Evolutionary conservation across 2,888 invertebrate genomes (phyloP), one percentile per base, ranked within the genome.

Genomic region (Ectropis crepuscularia): DNA sequence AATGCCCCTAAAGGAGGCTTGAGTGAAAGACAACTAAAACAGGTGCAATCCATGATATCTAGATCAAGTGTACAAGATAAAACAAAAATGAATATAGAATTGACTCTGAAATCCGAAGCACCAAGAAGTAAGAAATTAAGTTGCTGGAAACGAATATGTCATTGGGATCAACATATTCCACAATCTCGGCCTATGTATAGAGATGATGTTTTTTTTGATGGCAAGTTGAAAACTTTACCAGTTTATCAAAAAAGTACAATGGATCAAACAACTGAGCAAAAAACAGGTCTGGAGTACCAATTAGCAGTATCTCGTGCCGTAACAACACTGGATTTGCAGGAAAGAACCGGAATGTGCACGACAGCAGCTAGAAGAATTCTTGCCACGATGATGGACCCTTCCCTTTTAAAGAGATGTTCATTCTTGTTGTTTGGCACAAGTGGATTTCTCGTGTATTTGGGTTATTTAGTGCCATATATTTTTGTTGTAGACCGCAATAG

Each of bases 281-380:
- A 81, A 78, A 90, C 90, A 6, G 92, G 91, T 11, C 77, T 92
- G n/a, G 91, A 92, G 75, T 92, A 92, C 77, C 90, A 89, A 68
- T 71, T 92, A 72, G 90, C 91, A 36, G 91, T 92, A 45, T 87
- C 92, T 36, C 82, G 92, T 62, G 88, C 90, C 9, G 88, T 86
- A n/a, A 85, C 89, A 10, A 74, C 85, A 12, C 77, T 74, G 4
- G 92, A 92, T 74, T 79, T 92, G 65, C 70, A 73, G 48, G 92
- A 92, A 74, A 78, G 67, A 45, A 78, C 80, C 67, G 91, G 90
- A 41, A 75, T 92, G 11, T 91, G 84, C 63, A 90, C 90, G 8
- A 89, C 85, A 49, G 89, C 92, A 36, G 83, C 78, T 11, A 82
- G 91, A 78, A 83, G 92, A 72, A 82, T 90, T 65, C 75, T 92